Percentiles rank a stretch among this genome's conserved stretches.
phyloP scores from a whole-genome alignment of 2,797 vertebrate genomes.

The Nyctalus aviator region DNA sequence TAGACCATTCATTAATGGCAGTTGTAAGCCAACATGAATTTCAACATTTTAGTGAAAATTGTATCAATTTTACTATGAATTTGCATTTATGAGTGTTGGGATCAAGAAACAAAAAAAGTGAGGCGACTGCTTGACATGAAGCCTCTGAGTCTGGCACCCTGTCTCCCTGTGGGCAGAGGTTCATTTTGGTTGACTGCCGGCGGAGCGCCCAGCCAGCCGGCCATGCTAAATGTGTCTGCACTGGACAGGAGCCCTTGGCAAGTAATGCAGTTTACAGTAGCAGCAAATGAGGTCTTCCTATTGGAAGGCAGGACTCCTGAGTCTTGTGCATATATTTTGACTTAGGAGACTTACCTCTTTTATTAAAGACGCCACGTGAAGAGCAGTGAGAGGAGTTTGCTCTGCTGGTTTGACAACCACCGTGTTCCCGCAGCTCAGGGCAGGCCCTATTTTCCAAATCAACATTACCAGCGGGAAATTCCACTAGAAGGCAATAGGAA shows the following conservation, averaged over 20 bases:
- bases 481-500: conserved; percentile 88
- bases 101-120: not conserved
- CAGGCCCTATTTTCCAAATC: conserved; percentile 93
- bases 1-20: not conserved
- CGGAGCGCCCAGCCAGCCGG: not conserved
- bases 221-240: not conserved
- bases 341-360: conserved; percentile 90
- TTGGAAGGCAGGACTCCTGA: not conserved
- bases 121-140: not conserved
- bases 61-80: not conserved
- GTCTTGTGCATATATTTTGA: not conserved
- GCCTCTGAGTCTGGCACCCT: not conserved
- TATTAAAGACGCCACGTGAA: conserved; percentile 93
- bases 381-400: conserved; percentile 93
- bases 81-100: not conserved
- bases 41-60: not conserved
- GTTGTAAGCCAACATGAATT: not conserved
- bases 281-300: not conserved
- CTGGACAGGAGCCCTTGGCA: not conserved
- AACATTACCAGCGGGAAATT: conserved; percentile 95
- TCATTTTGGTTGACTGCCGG: not conserved
- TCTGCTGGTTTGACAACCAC: conserved; percentile 94
- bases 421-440: conserved; percentile 94
- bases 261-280: not conserved
- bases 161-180: not conserved